Evolutionary conservation across 2,888 invertebrate genomes (phyloP), one percentile per base, ranked within the genome.

Genomic region (Limnephilus auricula): DNA sequence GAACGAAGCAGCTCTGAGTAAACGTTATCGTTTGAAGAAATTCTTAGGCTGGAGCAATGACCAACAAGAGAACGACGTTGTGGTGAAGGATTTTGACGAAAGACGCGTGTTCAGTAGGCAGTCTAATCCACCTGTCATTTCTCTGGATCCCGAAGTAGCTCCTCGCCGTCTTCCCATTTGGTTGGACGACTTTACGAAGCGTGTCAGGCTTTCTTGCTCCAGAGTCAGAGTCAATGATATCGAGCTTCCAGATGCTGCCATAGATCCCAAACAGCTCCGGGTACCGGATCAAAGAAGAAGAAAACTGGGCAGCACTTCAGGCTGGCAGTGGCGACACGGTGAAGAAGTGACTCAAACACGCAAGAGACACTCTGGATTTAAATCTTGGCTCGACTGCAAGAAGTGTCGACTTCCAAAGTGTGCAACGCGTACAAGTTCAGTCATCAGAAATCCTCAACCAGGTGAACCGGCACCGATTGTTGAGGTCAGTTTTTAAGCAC

Each of bases 51-150:
- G 37, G 15, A 83, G 31, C 34, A 40, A 89, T 40, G 80, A 40
- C 18, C 31, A 40, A 30, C 34, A 34, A 12, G n/a, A 86, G 18
- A 82, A 31, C 30, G 91, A 91, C 40, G 89, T 87, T 0, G 40
- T 40, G 3, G 25, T 45, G 32, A 90, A 80, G 13, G 79, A 88
- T 50, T 83, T 92, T 31, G 91, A 93, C 87, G 93, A 93, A 45
- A 90, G 93, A 80, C 93, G 92, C 50, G 86, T 93, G n/a, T 93
- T 93, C 89, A 93, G 93, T 40, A 32, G 93, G 32, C 93, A 93
- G 80, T 93, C 93, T 18, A 90, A 30, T 79, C 79, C 50, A 34
- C 89, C 91, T 25, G 89, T 92, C 18, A 30, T 86, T 25, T 32
- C 90, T 0, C 83, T 65, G 10, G 90, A 88, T 15, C 45, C 31